Evolutionary conservation across 2,113 vertebrate genomes (phyloP).

Genomic region (Oryzias javanicus): DNA sequence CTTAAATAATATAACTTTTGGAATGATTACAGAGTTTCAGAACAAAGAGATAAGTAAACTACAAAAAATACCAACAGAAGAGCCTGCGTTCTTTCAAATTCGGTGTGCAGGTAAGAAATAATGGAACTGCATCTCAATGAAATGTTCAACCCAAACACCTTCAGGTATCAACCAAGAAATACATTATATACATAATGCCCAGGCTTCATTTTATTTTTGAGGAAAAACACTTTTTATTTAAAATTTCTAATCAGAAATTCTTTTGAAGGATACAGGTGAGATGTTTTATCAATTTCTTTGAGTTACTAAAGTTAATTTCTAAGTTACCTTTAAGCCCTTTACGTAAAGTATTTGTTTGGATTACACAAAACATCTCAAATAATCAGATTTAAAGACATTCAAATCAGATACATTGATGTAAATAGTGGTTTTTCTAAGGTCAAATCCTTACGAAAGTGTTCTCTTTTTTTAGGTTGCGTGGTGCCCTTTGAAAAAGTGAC

Average conservation of each 20-base stretch:
- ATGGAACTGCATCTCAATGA: background rate
- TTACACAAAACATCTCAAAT: background rate
- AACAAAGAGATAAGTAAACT: slow-evolving; percentile 25
- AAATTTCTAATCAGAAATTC: background rate
- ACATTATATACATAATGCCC: background rate
- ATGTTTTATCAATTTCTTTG: no score
- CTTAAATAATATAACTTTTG: slow-evolving; percentile 4
- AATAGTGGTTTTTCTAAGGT: background rate
- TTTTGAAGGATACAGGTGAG: no score
- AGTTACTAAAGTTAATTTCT: no score
- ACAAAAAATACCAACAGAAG: slow-evolving; percentile 8
- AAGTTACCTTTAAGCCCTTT: background rate
- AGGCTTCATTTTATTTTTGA: background rate
- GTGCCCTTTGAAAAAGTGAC: slow-evolving; percentile 60
- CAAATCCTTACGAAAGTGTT: background rate
- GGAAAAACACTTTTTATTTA: background rate
- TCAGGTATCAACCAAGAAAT: background rate
- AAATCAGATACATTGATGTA: background rate
- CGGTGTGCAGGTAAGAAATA: slow-evolving; percentile 62
- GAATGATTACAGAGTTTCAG: slow-evolving; percentile 50
- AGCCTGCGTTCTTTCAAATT: slow-evolving; percentile 9
- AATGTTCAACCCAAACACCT: background rate
- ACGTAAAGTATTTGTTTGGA: background rate
- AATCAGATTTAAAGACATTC: background rate
- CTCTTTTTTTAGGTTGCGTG: slow-evolving; percentile 55